Evolutionary conservation across 2,888 invertebrate species (phyloP), one percentile per base, ranked within the genome.

Genomic region (Nephrocerus scutellatus): DNA sequence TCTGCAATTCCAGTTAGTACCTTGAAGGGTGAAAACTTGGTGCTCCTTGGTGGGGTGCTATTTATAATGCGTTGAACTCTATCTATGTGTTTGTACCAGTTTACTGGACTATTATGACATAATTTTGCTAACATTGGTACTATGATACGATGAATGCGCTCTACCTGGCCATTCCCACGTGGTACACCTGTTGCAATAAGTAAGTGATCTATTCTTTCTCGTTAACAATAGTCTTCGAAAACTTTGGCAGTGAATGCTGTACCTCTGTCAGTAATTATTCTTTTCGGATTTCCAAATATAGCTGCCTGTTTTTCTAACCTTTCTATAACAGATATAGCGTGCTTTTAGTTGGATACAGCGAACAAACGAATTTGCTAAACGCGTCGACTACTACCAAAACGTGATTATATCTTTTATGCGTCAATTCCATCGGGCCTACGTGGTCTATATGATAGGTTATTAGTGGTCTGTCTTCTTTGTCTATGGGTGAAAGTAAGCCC

Each of bases 261-360:
- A 8, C 66, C 65, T 25, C 60, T 43, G 38, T 69, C 66, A 2
- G 57, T 53, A 8, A 68, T 56, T 6, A 66, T 48, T 6, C 56
- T 39, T 6, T 20, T 46, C 4, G 59, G 57, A 12, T 44, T 62
- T 3, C 43, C 44, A 30, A 47, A 46, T 4, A 39, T 13, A 1
- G 18, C 33, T 12, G 45, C 25, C 12, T 45, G 38, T 14, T 35
- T 47, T 7, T 15, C 19, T 8, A 65, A 23, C 33, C 53, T 58
- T 2, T 51, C 30, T 7, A 65, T 5, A 0, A 53, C 55, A 25
- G 66, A 60, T 18, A 46, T 45, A 5, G 48, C 1, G 51, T 53
- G 5, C 47, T 43, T 35, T 55, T 58, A 2, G 46, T 49, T 0
- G 60, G 59, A 36, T 50, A 62, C 2, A 63, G 12, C 60, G n/a